Evolutionary conservation across 23 tunicate genomes (phyloP).

Genomic region (Halocynthia aurantium): DNA sequence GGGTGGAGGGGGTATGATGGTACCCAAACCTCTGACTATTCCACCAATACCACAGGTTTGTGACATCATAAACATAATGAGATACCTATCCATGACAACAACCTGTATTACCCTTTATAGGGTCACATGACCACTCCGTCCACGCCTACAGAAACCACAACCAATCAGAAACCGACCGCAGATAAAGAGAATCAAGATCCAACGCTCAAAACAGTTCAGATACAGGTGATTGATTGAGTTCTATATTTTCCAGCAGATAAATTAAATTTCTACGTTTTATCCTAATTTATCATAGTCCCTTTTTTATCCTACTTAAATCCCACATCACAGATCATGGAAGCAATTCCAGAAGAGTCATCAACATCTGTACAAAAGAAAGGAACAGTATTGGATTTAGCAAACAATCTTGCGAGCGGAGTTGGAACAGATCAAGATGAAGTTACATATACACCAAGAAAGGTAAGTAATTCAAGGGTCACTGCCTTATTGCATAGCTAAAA

Average conservation of each 20-base stretch:
- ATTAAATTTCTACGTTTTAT: not conserved
- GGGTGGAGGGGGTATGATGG: slow-evolving; percentile 16
- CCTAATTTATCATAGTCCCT: not conserved
- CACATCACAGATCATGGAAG: slow-evolving; percentile 8
- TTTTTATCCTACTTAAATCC: not conserved
- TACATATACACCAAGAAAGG: slow-evolving; percentile 74
- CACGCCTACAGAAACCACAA: slow-evolving; percentile 10
- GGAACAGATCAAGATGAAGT: slow-evolving; percentile 27
- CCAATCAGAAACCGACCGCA: not conserved
- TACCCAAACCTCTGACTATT: slow-evolving; percentile 57
- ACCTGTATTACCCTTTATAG: slow-evolving; percentile 10
- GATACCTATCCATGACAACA: not conserved
- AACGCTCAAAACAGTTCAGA: slow-evolving; percentile 9
- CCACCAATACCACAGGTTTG: slow-evolving; percentile 78
- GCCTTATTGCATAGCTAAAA: no score
- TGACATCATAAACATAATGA: not conserved
- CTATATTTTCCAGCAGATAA: not conserved
- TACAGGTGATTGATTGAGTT: slow-evolving; percentile 1
- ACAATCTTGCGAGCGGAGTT: slow-evolving; percentile 24
- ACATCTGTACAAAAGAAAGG: slow-evolving; percentile 18
- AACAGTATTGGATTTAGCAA: slow-evolving; percentile 32
- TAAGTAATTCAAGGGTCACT: not conserved
- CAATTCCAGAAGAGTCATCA: slow-evolving; percentile 7
- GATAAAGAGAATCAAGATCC: slow-evolving; percentile 10
- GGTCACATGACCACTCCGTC: slow-evolving; percentile 46